Base-by-base conservation (phyloP, 2,797 vertebrate genomes). In the Nasua narica region DNA sequence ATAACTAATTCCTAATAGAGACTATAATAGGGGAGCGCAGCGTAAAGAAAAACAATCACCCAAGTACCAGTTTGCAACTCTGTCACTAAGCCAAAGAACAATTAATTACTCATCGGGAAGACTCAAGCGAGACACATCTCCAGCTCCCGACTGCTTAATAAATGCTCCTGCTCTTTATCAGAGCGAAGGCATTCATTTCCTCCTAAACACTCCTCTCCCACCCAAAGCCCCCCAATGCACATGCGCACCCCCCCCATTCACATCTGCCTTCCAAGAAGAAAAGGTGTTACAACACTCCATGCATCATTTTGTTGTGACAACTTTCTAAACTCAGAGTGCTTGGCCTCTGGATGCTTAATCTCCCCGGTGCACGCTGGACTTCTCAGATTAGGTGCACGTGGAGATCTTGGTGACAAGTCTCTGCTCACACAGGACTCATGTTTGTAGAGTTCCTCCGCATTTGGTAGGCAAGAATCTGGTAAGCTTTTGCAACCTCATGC, bases 1-100 rank as follows among this genome's bases (percentile, higher is more conserved):
- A 16, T 3, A 76, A 91, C 52, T 7, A n/a, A 69, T 89, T 78
- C 84, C 87, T 67, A 54, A 89, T 5, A 86, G 76, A 88, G 70
- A 78, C 14, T 7, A 54, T 8, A 70, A 81, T 7, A 1, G 62
- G 43, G 54, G 65, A 74, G 19, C 0, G 1, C 0, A 0, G 58
- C 13, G 46, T 84, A 60, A 81, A 65, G 50, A 37, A 54, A 93
- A 90, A 65, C 52, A 46, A 9, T 32, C 77, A 54, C 19, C 56
- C 4, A 19, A 4, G 15, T 18, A 52, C 37, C 11, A 29, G 48
- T 23, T 40, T 0, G 3, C n/a, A 40, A 67, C 29, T 50, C 43
- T 46, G 72, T 72, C 5, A 0, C 58, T 52, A 54, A 90, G n/a
- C 21, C 29, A 21, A 52, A 35, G 5, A 37, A 37, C n/a, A n/a